Evolutionary conservation across 1,140 invertebrate genomes (phyloP).

Genomic region (Danaus plexippus): DNA sequence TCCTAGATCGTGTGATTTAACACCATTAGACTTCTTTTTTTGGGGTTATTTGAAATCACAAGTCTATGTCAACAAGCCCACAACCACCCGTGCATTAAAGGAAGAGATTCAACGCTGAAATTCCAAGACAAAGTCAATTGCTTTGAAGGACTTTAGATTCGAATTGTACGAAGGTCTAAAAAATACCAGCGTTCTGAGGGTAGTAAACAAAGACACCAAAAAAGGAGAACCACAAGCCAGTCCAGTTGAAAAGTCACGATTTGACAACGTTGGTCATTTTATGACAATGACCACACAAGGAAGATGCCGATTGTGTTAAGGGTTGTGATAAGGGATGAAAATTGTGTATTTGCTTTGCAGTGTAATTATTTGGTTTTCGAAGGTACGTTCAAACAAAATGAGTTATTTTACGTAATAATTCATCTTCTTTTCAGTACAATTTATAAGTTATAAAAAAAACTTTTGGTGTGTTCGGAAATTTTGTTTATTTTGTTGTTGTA

Average conservation of each 20-base stretch:
- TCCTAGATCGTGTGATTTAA: too few species aligned
- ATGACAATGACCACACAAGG: conserved; percentile 22
- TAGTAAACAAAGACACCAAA: too few species aligned
- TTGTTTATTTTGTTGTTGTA: conserved; percentile 32
- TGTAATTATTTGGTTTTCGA: conserved; percentile 38
- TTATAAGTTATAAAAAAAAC: conserved; percentile 33
- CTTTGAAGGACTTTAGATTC: conserved; percentile 19
- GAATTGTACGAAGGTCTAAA: conserved; percentile 15
- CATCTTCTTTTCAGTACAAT: conserved; percentile 34
- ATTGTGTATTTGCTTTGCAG: conserved; percentile 37
- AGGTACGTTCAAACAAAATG: conserved; percentile 34
- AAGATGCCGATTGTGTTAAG: conserved; percentile 20
- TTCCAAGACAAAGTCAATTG: too few species aligned
- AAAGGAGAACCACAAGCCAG: too few species aligned
- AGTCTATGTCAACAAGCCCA: too few species aligned
- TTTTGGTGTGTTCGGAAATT: conserved; percentile 33
- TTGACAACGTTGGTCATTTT: conserved; percentile 27
- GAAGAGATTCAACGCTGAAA: too few species aligned
- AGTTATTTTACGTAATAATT: conserved; percentile 30
- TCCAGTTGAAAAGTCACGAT: conserved; percentile 20
- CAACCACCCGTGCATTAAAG: too few species aligned
- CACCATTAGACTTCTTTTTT: too few species aligned
- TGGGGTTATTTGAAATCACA: too few species aligned
- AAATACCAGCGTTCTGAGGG: not conserved
- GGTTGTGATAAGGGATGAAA: conserved; percentile 25